Percentiles rank a stretch among this genome's conserved stretches.
phyloP scores from a whole-genome alignment of 2,797 vertebrate genomes.

The Poecilia picta region DNA sequence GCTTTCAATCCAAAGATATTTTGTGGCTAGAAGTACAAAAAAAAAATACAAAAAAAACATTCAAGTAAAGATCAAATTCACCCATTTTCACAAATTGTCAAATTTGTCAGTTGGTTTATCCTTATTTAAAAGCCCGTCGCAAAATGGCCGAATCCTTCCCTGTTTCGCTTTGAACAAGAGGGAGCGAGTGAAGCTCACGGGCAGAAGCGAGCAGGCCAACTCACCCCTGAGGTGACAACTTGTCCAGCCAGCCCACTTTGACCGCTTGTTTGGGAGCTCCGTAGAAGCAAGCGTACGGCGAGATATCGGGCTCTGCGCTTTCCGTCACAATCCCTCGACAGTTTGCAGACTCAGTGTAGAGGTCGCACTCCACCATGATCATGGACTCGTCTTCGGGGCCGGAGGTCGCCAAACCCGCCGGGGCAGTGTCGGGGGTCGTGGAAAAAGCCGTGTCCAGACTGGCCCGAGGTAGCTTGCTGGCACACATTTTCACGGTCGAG shows the following conservation, averaged over 20 bases:
- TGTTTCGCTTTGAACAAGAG: neutral
- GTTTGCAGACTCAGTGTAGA: slow-evolving; percentile 60
- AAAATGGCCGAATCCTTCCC: neutral
- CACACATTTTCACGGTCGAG: slow-evolving; percentile 68
- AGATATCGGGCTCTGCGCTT: slow-evolving; percentile 75
- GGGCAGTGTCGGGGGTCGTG: slow-evolving; percentile 3
- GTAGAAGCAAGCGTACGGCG: slow-evolving; percentile 97
- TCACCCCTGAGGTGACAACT: slow-evolving; percentile 95
- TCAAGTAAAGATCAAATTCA: neutral
- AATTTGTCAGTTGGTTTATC: neutral
- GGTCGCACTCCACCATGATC: slow-evolving; percentile 64
- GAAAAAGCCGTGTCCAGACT: slow-evolving; percentile 17
- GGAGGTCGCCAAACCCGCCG: slow-evolving; percentile 8
- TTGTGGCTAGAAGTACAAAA: neutral
- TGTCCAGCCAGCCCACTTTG: slow-evolving; percentile 95
- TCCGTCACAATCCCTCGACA: slow-evolving; percentile 29
- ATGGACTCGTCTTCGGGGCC: slow-evolving; percentile 24
- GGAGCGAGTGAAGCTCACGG: neutral
- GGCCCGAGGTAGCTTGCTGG: slow-evolving; percentile 22
- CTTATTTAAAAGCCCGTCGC: neutral
- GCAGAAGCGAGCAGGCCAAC: slow-evolving; percentile 27
- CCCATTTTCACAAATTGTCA: neutral
- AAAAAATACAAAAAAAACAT: neutral
- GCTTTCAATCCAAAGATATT: neutral
- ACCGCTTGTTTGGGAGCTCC: slow-evolving; percentile 75